Evolutionary conservation across 2,113 vertebrate genomes (phyloP).

Genomic region (Mystacornis crossleyi): DNA sequence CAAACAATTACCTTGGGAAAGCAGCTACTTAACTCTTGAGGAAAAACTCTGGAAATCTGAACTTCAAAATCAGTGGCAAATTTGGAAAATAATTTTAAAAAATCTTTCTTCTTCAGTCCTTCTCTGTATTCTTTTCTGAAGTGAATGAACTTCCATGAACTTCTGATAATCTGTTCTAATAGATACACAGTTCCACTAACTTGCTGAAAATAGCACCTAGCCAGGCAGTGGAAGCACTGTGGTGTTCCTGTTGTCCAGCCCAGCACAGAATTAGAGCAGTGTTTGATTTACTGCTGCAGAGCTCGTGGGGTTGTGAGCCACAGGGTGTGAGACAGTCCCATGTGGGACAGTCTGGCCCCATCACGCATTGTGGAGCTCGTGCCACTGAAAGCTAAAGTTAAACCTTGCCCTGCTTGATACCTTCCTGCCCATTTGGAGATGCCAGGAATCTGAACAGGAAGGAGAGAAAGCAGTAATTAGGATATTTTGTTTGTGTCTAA

Average conservation of each 20-base stretch:
- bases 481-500: neutral
- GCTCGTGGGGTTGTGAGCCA: neutral
- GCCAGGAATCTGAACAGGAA: neutral
- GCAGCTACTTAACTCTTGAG: neutral
- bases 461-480: neutral
- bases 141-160: neutral
- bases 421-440: neutral
- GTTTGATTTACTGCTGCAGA: neutral
- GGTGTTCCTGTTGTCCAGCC: neutral
- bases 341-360: neutral
- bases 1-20: neutral
- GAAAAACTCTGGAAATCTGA: neutral
- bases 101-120: neutral
- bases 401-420: neutral
- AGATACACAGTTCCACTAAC: neutral
- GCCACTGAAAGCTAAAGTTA: neutral
- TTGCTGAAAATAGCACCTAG: neutral
- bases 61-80: neutral
- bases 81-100: neutral
- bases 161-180: neutral
- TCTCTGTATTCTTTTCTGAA: neutral
- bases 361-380: neutral
- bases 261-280: neutral
- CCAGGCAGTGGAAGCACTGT: fast-evolving
- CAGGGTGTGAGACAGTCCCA: neutral